A percentile compares a stretch with the other conserved stretches of the same genome.
Conservation (phyloP, 2,888 invertebrate genomes). For the Lathronympha strigana region DNA sequence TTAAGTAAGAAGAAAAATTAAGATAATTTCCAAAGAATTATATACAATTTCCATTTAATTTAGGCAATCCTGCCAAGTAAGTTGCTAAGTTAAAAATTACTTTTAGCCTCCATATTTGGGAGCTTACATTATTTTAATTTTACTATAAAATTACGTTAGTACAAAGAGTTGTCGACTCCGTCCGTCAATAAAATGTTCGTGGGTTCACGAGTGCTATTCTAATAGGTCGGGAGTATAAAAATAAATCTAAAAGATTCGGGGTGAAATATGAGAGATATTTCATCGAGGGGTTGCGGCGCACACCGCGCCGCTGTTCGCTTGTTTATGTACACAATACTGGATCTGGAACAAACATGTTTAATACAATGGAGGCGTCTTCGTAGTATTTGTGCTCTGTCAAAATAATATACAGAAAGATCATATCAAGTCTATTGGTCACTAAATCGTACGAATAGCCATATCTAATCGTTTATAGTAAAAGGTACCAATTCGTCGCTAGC, state of each 20-base stretch:
- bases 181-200: conserved; percentile 18
- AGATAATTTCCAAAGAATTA: conserved; percentile 37
- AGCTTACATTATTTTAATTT: conserved; percentile 19
- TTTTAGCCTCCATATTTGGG: conserved; percentile 24
- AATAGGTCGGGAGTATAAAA: conserved; percentile 44
- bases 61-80: conserved; percentile 19
- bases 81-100: conserved; percentile 26
- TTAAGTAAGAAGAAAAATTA: conserved; percentile 17
- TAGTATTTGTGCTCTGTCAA: not conserved
- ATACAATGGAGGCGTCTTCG: too few relatives aligned
- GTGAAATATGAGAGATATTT: conserved; percentile 37
- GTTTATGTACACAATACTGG: conserved; percentile 47
- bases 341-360: conserved; percentile 47
- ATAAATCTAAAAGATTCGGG: conserved; percentile 42
- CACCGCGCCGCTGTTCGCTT: conserved; percentile 5
- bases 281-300: not conserved
- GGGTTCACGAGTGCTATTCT: conserved; percentile 23
- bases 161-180: conserved; percentile 23
- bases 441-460: too few relatives aligned
- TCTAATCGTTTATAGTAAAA: too few relatives aligned
- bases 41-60: conserved; percentile 34
- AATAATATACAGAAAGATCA: too few relatives aligned
- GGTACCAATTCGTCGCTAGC: too few relatives aligned
- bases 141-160: conserved; percentile 20
- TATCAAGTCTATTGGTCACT: too few relatives aligned